Evolutionary conservation across 2,888 invertebrate species (phyloP).

Genomic region (Cephalotes varians): DNA sequence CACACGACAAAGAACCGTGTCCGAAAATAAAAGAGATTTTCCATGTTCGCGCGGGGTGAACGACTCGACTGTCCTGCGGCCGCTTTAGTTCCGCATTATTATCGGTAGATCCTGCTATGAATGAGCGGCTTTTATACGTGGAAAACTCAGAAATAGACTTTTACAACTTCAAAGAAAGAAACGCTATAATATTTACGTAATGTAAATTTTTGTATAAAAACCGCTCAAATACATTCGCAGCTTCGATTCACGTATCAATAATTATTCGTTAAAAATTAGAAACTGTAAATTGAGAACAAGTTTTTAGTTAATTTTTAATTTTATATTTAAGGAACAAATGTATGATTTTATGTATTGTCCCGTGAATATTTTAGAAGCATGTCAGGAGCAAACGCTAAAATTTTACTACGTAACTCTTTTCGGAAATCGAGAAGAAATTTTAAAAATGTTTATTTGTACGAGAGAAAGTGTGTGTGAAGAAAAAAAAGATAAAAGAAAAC

Average conservation of each 20-base stretch:
- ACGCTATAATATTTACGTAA: neutral
- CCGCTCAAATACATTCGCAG: neutral
- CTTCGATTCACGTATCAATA: neutral
- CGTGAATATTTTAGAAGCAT: neutral
- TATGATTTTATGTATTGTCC: neutral
- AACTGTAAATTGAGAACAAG: neutral
- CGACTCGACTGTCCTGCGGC: slow-evolving; percentile 26
- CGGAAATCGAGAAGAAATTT: neutral
- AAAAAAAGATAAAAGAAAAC: neutral
- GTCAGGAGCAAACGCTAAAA: neutral
- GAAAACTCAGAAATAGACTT: neutral
- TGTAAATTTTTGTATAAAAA: neutral
- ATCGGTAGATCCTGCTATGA: slow-evolving; percentile 12
- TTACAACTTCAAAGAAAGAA: neutral
- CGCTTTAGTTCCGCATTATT: slow-evolving; percentile 26
- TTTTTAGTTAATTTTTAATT: neutral
- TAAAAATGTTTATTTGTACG: neutral
- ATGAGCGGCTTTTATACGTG: slow-evolving; percentile 1
- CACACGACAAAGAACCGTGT: slow-evolving; percentile 27
- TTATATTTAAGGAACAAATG: neutral
- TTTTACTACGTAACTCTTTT: neutral
- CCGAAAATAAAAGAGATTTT: slow-evolving; percentile 33
- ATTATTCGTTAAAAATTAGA: neutral
- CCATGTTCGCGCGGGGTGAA: slow-evolving; percentile 25
- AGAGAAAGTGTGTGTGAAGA: neutral